Conservation (phyloP, 2,797 vertebrate species). For the Nyctalus aviator region DNA sequence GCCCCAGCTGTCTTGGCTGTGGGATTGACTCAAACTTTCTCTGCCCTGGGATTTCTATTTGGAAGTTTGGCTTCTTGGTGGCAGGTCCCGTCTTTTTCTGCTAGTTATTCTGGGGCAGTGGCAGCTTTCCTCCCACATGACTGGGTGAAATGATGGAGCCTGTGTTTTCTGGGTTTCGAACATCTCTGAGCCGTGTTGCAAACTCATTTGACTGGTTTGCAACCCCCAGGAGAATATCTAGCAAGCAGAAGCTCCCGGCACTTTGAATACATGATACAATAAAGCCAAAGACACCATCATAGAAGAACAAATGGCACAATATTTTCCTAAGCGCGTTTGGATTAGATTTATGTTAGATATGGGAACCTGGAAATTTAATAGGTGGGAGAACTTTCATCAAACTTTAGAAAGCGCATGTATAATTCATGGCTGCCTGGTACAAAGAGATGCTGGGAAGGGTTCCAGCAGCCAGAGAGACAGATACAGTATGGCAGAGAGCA, state of each 20-base stretch:
- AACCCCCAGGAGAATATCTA: background rate
- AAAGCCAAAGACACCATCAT: slow-evolving; percentile 31
- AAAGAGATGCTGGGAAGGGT: background rate
- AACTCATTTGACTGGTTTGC: background rate
- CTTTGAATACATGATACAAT: slow-evolving; percentile 57
- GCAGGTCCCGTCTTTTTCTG: background rate
- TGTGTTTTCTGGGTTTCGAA: background rate
- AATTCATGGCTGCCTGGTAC: slow-evolving; percentile 52
- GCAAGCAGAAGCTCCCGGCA: slow-evolving; percentile 16
- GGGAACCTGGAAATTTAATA: slow-evolving; percentile 62
- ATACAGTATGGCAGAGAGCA: background rate
- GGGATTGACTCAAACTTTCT: background rate
- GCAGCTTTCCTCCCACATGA: background rate
- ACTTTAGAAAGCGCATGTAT: slow-evolving; percentile 62
- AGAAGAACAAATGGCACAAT: slow-evolving; percentile 62
- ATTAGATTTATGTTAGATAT: slow-evolving; percentile 63
- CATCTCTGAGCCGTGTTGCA: background rate
- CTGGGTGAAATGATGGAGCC: background rate
- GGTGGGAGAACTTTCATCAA: slow-evolving; percentile 54
- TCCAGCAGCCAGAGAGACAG: background rate
- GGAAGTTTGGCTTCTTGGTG: background rate
- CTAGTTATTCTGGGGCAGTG: background rate
- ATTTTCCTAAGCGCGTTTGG: slow-evolving; percentile 60
- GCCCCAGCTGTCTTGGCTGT: background rate
- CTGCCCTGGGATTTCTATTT: background rate